Conservation (phyloP, 2,888 invertebrate species). For the Nephrotoma flavescens region DNA sequence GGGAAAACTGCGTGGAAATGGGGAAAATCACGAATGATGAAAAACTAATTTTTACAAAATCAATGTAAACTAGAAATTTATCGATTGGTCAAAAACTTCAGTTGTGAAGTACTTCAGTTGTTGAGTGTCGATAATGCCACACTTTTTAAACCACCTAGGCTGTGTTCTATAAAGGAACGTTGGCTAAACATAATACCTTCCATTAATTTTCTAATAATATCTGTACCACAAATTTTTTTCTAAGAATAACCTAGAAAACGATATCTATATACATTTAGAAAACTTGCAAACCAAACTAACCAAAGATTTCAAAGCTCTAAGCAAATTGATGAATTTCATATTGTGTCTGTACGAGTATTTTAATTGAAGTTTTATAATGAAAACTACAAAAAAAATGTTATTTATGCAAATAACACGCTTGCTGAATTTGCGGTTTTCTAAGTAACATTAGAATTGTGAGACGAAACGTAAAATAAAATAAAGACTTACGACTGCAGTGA, state of each 20-base stretch:
- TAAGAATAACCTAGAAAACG: not conserved
- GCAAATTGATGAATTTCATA: not conserved
- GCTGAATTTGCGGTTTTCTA: constrained; percentile 28
- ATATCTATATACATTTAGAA: not conserved
- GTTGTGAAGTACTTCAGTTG: too few relatives aligned
- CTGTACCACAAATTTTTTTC: not conserved
- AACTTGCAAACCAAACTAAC: not conserved
- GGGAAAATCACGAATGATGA: too few relatives aligned
- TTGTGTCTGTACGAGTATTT: not conserved
- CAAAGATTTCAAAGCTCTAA: not conserved
- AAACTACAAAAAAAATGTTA: not conserved
- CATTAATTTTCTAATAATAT: too few relatives aligned
- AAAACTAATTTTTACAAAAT: too few relatives aligned
- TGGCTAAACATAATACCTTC: too few relatives aligned
- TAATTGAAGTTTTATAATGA: not conserved
- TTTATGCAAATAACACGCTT: constrained; percentile 18
- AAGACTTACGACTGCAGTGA: not conserved
- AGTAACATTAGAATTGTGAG: constrained; percentile 24
- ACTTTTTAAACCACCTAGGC: too few relatives aligned
- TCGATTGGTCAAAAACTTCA: too few relatives aligned
- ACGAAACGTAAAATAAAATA: constrained; percentile 8
- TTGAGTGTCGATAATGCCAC: too few relatives aligned
- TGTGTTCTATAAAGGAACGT: too few relatives aligned
- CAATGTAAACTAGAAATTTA: too few relatives aligned
- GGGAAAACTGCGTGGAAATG: too few relatives aligned